A percentile compares a stretch with the other conserved stretches of the same genome.
These are phyloP conservation scores for Philereme transversata DNA, from an alignment of 2,888 invertebrate species.

Conservation along the genomic window DNA sequence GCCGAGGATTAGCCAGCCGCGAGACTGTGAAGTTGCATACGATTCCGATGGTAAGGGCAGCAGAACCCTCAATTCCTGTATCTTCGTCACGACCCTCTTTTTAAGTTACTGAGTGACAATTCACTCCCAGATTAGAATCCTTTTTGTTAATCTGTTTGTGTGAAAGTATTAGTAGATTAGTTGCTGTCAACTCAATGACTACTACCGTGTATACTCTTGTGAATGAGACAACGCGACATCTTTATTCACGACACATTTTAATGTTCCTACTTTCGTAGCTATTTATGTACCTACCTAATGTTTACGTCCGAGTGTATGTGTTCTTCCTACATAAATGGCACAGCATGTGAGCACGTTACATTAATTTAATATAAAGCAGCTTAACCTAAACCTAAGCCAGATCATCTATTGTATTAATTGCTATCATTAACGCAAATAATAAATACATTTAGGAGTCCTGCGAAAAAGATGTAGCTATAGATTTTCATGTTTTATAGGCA, in stretches of 20 bases:
- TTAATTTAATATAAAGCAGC: slow-evolving; percentile 16
- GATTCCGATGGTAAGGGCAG: slow-evolving; percentile 89
- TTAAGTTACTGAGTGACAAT: slow-evolving; percentile 33
- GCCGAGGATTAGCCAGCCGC: slow-evolving; percentile 87
- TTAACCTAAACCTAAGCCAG: slow-evolving; percentile 7
- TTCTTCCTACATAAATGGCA: slow-evolving; percentile 53
- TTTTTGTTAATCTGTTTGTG: slow-evolving; percentile 34
- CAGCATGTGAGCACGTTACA: slow-evolving; percentile 40
- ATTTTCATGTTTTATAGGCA: too few species aligned
- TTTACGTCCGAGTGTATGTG: slow-evolving; percentile 69
- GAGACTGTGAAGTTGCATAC: slow-evolving; percentile 88
- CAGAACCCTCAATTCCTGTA: slow-evolving; percentile 68
- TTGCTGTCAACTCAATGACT: slow-evolving; percentile 34
- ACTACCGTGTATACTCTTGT: slow-evolving; percentile 44
- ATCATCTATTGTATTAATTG: slow-evolving; percentile 1
- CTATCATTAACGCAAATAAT: neutral
- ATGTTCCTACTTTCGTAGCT: slow-evolving; percentile 37
- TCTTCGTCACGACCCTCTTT: slow-evolving; percentile 69
- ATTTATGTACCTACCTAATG: slow-evolving; percentile 44
- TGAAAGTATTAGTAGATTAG: slow-evolving; percentile 50
- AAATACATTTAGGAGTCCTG: slow-evolving; percentile 6
- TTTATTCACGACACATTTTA: slow-evolving; percentile 57
- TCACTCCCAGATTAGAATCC: slow-evolving; percentile 17
- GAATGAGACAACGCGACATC: slow-evolving; percentile 66
- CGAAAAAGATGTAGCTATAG: neutral